These are phyloP conservation scores for Lophotis ruficrista DNA, from an alignment of 2,113 vertebrate genomes.

Conservation along the genomic window DNA sequence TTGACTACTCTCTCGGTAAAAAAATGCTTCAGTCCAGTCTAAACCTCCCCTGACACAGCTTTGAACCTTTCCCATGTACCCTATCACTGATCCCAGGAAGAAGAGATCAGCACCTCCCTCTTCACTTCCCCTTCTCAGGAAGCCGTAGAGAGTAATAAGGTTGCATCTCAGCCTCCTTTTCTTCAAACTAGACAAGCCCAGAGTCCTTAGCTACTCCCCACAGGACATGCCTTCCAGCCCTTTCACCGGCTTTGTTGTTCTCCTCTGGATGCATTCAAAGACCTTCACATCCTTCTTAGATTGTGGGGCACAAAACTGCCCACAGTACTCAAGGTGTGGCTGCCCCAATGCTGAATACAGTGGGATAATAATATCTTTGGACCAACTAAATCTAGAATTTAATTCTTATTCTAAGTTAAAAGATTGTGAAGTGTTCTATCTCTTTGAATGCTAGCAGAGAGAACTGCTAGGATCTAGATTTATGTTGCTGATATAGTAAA, in stretches of 20 bases:
- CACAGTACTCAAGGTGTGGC: background rate
- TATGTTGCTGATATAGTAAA: background rate
- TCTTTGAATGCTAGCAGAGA: background rate
- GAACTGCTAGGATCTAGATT: background rate
- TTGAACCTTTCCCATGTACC: rapidly evolving
- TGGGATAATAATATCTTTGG: background rate
- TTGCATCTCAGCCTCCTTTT: background rate
- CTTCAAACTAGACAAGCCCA: background rate
- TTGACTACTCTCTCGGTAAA: background rate
- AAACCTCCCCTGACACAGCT: background rate
- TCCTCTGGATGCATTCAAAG: background rate
- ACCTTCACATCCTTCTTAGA: background rate
- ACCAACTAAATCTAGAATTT: background rate
- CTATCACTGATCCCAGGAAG: background rate
- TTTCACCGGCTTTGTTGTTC: background rate
- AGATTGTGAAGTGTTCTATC: background rate
- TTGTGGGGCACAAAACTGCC: background rate
- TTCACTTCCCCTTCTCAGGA: background rate
- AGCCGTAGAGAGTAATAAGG: background rate
- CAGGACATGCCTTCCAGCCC: rapidly evolving
- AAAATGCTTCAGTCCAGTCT: background rate
- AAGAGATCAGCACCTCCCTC: background rate
- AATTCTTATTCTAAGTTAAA: background rate
- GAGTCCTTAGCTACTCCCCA: no score
- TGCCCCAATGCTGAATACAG: rapidly evolving